Conservation (phyloP, 2,888 invertebrate genomes). For the Mimumesa dahlbomi region DNA sequence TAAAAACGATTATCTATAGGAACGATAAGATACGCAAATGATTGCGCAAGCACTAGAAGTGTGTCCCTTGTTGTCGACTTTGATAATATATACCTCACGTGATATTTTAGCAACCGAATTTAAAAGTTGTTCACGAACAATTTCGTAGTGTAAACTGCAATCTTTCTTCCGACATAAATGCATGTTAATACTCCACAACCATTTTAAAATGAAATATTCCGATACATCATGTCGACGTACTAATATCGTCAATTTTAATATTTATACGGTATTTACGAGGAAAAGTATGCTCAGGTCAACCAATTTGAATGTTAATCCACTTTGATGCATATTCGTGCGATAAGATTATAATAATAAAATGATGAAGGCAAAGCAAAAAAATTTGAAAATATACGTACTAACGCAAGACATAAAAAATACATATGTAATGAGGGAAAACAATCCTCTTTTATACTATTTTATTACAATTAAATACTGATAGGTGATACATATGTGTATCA, state of each 20-base stretch:
- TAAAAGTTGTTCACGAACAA: conserved; percentile 20
- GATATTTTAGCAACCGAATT: conserved; percentile 16
- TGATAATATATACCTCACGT: conserved; percentile 25
- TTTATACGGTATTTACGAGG: not conserved
- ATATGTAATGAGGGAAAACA: conserved; percentile 15
- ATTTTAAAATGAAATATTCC: conserved; percentile 11
- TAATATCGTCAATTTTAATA: not conserved
- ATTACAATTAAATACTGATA: conserved; percentile 45
- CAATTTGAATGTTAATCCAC: conserved; percentile 27
- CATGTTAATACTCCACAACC: conserved; percentile 12
- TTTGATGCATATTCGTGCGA: conserved; percentile 21
- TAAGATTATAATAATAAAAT: conserved; percentile 28
- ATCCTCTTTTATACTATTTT: conserved; percentile 58
- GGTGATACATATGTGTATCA: conserved; percentile 31
- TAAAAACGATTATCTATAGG: conserved; percentile 17
- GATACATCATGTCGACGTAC: conserved; percentile 13
- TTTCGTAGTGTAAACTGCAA: conserved; percentile 21
- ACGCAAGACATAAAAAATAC: conserved; percentile 16
- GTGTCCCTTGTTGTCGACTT: conserved; percentile 34
- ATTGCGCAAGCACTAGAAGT: conserved; percentile 23
- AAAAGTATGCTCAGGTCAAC: conserved; percentile 33
- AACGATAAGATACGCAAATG: conserved; percentile 25
- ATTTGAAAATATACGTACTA: conserved; percentile 4
- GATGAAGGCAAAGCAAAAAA: conserved; percentile 13
- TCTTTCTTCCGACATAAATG: conserved; percentile 10